phyloP scores from a whole-genome alignment of 1,140 invertebrate species.

The Coenobita brevimanus region DNA sequence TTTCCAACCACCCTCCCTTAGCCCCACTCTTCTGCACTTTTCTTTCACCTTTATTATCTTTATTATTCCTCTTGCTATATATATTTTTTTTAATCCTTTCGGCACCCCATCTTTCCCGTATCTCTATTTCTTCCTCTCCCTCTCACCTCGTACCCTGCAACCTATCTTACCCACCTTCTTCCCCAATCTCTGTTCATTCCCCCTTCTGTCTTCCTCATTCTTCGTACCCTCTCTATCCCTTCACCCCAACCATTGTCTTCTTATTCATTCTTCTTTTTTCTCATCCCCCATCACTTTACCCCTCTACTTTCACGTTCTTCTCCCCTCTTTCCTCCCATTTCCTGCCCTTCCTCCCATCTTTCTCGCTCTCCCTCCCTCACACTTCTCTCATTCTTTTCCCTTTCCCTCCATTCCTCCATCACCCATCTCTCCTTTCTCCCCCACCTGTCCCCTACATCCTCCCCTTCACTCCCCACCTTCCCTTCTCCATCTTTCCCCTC shows the following conservation, averaged over 20 bases:
- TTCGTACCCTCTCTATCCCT: not conserved
- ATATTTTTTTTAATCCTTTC: too few relatives aligned
- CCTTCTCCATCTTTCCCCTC: too few relatives aligned
- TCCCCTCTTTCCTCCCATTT: not conserved
- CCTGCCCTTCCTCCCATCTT: not conserved
- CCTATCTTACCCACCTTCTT: not conserved
- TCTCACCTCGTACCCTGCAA: not conserved
- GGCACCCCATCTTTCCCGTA: too few relatives aligned
- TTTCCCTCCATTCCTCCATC: too few relatives aligned
- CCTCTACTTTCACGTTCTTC: not conserved
- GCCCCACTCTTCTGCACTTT: too few relatives aligned
- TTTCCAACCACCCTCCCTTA: too few relatives aligned
- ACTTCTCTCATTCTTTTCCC: too few relatives aligned
- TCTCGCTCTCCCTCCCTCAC: not conserved
- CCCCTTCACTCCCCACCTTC: too few relatives aligned
- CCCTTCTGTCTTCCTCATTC: not conserved
- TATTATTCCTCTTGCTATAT: too few relatives aligned
- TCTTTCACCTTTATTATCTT: too few relatives aligned
- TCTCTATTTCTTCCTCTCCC: conserved; percentile 19
- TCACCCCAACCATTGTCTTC: not conserved
- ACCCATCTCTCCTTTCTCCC: too few relatives aligned
- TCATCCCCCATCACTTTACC: not conserved
- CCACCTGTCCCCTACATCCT: too few relatives aligned
- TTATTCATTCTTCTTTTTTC: not conserved
- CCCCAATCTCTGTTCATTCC: not conserved